A percentile compares a stretch with the other conserved stretches of the same genome.
phyloP scores from a whole-genome alignment of 2,888 invertebrate genomes.

The Strigamia crassipes region DNA sequence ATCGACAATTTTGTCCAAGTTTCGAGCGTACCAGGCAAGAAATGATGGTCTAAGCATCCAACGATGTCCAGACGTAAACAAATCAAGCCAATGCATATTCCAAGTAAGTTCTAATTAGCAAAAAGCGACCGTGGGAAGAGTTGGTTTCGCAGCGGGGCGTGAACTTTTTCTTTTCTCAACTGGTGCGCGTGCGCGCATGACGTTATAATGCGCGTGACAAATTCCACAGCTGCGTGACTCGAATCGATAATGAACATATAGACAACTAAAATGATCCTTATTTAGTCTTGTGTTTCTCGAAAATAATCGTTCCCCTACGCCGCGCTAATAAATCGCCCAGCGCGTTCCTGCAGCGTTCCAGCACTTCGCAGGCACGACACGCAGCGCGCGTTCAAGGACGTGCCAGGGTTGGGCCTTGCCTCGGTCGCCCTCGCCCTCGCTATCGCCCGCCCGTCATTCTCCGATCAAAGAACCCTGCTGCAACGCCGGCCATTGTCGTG shows the following conservation, averaged over 20 bases:
- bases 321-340: background rate
- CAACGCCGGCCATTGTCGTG: slow-evolving; percentile 24
- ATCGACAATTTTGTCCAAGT: slow-evolving; percentile 49
- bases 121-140: slow-evolving; percentile 46
- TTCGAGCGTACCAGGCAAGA: background rate
- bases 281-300: slow-evolving; percentile 27
- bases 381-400: slow-evolving; percentile 46
- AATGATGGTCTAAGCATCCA: slow-evolving; percentile 46
- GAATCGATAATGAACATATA: slow-evolving; percentile 46
- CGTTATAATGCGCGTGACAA: slow-evolving; percentile 49
- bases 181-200: slow-evolving; percentile 48
- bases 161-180: slow-evolving; percentile 46
- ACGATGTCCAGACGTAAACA: slow-evolving; percentile 56
- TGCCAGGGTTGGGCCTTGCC: slow-evolving; percentile 25
- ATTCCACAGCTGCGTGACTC: slow-evolving; percentile 47
- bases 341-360: slow-evolving; percentile 26
- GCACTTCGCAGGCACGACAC: slow-evolving; percentile 41
- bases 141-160: slow-evolving; percentile 47
- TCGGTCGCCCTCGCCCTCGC: slow-evolving; percentile 3
- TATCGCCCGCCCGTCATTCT: background rate
- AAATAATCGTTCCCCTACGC: background rate
- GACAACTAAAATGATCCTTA: slow-evolving; percentile 13
- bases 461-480: slow-evolving; percentile 26
- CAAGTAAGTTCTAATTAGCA: slow-evolving; percentile 52
- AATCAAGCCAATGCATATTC: slow-evolving; percentile 55